Percentiles rank a stretch among this genome's conserved stretches.
Conservation (phyloP, 2,888 invertebrate genomes). For the Emmelina monodactyla region DNA sequence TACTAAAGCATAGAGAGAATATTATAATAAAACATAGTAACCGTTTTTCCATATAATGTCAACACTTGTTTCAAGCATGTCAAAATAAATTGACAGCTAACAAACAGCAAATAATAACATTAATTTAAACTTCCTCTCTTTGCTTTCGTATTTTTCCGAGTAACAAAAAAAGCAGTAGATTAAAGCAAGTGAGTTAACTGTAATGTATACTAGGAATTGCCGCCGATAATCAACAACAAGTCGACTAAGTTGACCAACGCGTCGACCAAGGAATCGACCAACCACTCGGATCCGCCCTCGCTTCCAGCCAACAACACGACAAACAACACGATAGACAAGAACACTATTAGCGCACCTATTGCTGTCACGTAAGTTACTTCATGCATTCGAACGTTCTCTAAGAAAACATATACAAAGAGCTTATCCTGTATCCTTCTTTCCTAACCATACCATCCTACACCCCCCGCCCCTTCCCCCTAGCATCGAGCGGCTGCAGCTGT, state of each 20-base stretch:
- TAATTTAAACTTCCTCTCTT: too few relatives aligned
- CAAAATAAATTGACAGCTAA: too few relatives aligned
- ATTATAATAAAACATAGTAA: too few relatives aligned
- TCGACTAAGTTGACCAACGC: constrained; percentile 36
- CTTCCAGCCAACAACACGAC: constrained; percentile 29
- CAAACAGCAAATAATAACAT: too few relatives aligned
- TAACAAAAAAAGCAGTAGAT: background rate
- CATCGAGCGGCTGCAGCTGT: constrained; percentile 10
- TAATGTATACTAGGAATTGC: constrained; percentile 41
- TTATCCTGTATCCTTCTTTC: background rate
- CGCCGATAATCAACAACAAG: constrained; percentile 54
- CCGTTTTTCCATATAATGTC: too few relatives aligned
- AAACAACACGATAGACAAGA: constrained; percentile 55
- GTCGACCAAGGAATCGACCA: constrained; percentile 24
- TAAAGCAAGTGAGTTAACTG: background rate
- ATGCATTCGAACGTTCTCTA: too few relatives aligned
- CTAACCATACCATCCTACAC: constrained; percentile 2
- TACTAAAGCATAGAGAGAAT: too few relatives aligned
- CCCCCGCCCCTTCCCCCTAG: constrained; percentile 8
- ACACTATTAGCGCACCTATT: constrained; percentile 57
- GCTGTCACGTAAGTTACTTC: constrained; percentile 60
- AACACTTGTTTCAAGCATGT: too few relatives aligned
- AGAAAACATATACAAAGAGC: too few relatives aligned
- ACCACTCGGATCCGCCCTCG: constrained; percentile 15
- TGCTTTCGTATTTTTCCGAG: too few relatives aligned